A percentile compares a stretch with the other conserved stretches of the same genome.
phyloP scores from a whole-genome alignment of 2,797 vertebrate genomes.

The Mus minutoides region DNA sequence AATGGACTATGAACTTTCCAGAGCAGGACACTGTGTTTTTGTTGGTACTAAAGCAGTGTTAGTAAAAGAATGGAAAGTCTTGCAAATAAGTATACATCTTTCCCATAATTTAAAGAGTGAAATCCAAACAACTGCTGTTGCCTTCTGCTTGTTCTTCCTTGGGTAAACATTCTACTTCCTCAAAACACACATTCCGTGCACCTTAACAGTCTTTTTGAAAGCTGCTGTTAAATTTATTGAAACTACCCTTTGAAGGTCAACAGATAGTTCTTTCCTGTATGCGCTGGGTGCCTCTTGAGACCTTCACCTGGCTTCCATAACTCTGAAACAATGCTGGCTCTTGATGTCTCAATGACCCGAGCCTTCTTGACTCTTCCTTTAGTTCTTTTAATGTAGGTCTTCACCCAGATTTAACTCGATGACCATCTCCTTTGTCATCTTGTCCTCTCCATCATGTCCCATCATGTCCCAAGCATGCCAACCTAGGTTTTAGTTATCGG shows the following conservation, averaged over 20 bases:
- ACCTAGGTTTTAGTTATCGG: constrained; percentile 31
- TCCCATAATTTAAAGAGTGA: constrained; percentile 10
- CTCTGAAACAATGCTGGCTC: background rate
- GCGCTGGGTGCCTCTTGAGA: background rate
- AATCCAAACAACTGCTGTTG: background rate
- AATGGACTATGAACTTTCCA: constrained; percentile 9
- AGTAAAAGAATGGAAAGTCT: background rate
- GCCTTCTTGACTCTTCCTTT: background rate
- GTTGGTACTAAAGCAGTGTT: background rate
- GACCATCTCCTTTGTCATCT: background rate
- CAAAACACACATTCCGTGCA: background rate
- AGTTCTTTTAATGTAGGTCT: background rate
- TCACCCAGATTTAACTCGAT: background rate
- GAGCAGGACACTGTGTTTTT: background rate
- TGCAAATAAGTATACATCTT: background rate
- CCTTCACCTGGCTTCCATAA: background rate
- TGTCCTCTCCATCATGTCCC: background rate
- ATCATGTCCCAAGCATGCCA: background rate
- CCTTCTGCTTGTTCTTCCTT: constrained; percentile 23
- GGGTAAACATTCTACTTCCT: background rate
- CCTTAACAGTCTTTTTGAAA: background rate
- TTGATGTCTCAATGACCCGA: background rate
- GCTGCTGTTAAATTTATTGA: background rate
- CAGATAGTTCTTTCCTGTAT: background rate
- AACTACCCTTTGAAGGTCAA: background rate